Conservation (phyloP, 2,113 vertebrate species). For the Alces alces region DNA sequence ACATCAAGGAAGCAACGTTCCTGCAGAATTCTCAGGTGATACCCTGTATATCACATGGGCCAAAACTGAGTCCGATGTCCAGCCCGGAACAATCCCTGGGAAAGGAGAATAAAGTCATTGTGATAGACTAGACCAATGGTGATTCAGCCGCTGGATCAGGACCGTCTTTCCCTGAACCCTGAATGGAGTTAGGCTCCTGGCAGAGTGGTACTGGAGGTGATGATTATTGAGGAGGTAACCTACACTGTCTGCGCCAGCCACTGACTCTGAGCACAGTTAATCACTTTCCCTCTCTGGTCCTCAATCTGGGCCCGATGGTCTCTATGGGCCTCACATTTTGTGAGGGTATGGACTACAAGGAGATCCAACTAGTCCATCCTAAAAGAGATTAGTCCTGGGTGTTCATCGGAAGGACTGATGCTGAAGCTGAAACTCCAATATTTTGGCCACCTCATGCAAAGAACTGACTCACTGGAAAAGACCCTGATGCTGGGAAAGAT, state of each 20-base stretch:
- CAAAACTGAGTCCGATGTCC: background rate
- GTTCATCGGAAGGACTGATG: background rate
- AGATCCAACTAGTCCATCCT: background rate
- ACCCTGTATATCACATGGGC: background rate
- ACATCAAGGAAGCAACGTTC: background rate
- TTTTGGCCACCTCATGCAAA: background rate
- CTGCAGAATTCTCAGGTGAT: background rate
- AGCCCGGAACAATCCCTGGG: background rate
- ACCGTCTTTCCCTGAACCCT: background rate
- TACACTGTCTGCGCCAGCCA: no score
- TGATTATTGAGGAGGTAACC: fast-evolving
- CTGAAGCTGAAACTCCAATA: background rate
- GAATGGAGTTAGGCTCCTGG: background rate
- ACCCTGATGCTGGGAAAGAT: background rate
- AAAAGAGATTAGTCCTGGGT: background rate
- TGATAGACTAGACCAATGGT: background rate
- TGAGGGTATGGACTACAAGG: background rate
- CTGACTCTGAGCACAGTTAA: background rate
- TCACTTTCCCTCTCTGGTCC: background rate
- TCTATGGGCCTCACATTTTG: fast-evolving
- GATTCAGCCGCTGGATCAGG: background rate
- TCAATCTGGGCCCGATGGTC: background rate
- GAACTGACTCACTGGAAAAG: background rate
- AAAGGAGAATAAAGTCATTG: background rate
- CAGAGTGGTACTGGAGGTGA: background rate